Evolutionary conservation across 1,140 invertebrate species (phyloP), one percentile per base, ranked within the genome.

Genomic region (Cylas formicarius): DNA sequence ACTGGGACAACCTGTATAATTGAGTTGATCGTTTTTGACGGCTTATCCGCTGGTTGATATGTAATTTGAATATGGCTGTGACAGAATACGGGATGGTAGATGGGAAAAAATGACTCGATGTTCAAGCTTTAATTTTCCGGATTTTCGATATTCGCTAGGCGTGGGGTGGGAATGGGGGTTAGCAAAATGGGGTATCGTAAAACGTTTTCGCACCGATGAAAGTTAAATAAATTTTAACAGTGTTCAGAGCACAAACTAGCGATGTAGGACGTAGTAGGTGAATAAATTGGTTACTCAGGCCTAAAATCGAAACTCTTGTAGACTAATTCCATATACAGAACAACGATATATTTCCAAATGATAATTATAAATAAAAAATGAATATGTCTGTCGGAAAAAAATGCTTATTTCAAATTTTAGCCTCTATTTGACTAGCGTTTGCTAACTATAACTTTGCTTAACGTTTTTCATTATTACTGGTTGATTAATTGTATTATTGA

Each of bases 291-390:
- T 58, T 58, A 58, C 44, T 56, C 57, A 62, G 64, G 64, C 64
- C 64, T 66, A 66, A 44, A 65, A 65, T 58, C 55, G 62, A 65
- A 66, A 66, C 61, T 63, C 55, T 51, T 62, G 55, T 66, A 66
- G 64, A 63, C 61, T 66, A 65, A 64, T 59, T 57, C 59, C 53
- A 61, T 54, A 58, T 62, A 62, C 61, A 65, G 63, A 65, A 65
- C 63, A 65, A 65, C 63, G 63, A 65, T 57, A 58, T 62, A 60
- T 58, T 58, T 61, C 55, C 55, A 66, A 58, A 58, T 63, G 58
- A 65, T 63, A 60, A 48, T 24, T 48, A 37, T 43, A 40, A 41
- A 34, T 48, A 40, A 48, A 44, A 46, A 46, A 34, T 57, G 58
- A 60, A 50, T 54, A 59, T 60, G 55, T 62, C 58, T 61, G 56